A percentile compares a stretch with the other conserved stretches of the same genome.
Evolutionary conservation across 2,797 vertebrate species (phyloP).

Genomic region (Sebastes oblongus): DNA sequence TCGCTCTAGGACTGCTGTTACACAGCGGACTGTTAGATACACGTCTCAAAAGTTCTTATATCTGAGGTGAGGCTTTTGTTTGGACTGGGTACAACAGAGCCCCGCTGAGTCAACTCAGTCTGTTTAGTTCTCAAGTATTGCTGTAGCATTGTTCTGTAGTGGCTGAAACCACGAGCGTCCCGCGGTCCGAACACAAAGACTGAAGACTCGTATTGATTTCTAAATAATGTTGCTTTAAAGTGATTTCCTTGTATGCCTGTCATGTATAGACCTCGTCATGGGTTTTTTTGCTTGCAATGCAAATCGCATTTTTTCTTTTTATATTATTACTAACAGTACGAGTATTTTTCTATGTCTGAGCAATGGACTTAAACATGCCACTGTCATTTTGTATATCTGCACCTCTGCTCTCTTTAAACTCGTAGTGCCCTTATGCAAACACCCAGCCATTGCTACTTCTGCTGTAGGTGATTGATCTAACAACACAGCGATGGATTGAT

Average conservation of each 20-base stretch:
- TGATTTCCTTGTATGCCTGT: conserved; percentile 68
- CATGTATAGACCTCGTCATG: conserved; percentile 53
- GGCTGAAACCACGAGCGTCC: conserved; percentile 50
- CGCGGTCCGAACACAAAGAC: conserved; percentile 46
- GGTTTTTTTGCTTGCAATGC: conserved; percentile 67
- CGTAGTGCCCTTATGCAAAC: conserved; percentile 80
- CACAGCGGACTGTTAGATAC: conserved; percentile 75
- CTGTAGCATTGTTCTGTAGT: conserved; percentile 66
- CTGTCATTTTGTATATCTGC: conserved; percentile 72
- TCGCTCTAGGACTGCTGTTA: conserved; percentile 72
- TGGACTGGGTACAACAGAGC: conserved; percentile 10
- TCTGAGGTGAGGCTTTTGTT: conserved; percentile 35
- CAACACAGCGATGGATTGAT: conserved; percentile 36
- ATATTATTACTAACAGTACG: conserved; percentile 62
- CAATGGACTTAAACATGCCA: conserved; percentile 65
- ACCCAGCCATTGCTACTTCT: conserved; percentile 71
- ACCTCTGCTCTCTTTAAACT: conserved; percentile 67
- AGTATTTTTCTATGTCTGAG: conserved; percentile 77
- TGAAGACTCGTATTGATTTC: conserved; percentile 60
- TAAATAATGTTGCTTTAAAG: conserved; percentile 60
- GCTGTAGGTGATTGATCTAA: conserved; percentile 57
- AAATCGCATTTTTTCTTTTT: conserved; percentile 47
- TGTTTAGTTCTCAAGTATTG: conserved; percentile 54
- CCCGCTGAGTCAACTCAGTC: conserved; percentile 43
- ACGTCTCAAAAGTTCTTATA: conserved; percentile 26